These are phyloP conservation scores for Pitangus sulphuratus DNA, from an alignment of 2,797 vertebrate genomes.

Conservation along the genomic window DNA sequence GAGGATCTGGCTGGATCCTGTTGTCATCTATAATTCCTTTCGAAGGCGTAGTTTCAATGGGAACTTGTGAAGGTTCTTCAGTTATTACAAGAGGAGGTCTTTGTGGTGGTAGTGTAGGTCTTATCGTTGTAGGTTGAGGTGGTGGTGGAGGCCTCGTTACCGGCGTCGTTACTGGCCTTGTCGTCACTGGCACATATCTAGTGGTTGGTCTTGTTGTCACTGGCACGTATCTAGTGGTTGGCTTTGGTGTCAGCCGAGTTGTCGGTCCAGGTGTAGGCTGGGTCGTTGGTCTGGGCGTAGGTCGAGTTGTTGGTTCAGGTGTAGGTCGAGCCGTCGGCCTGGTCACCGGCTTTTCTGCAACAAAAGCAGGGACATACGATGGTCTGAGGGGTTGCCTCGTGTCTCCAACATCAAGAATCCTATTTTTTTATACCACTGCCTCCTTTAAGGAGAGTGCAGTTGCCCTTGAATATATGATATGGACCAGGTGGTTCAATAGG, in stretches of 20 bases:
- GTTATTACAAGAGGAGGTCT: slow-evolving; percentile 27
- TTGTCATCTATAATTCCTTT: slow-evolving; percentile 82
- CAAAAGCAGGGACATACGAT: slow-evolving; percentile 36
- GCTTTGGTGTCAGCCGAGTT: neutral
- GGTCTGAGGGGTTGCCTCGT: slow-evolving; percentile 78
- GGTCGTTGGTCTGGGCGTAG: neutral
- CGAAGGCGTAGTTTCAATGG: slow-evolving; percentile 48
- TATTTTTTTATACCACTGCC: slow-evolving; percentile 73
- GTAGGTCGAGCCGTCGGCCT: slow-evolving; percentile 26
- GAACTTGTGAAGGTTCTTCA: slow-evolving; percentile 46
- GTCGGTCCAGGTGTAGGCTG: neutral
- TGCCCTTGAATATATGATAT: slow-evolving; percentile 44
- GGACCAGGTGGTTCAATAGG: slow-evolving; percentile 82
- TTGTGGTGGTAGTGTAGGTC: slow-evolving; percentile 16
- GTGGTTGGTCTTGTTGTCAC: slow-evolving; percentile 46
- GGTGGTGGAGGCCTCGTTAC: slow-evolving; percentile 34
- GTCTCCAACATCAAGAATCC: slow-evolving; percentile 81
- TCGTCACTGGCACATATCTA: neutral
- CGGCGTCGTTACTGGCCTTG: slow-evolving; percentile 37
- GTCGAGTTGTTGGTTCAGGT: slow-evolving; percentile 1
- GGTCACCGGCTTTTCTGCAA: slow-evolving; percentile 59
- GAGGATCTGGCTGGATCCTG: slow-evolving; percentile 87
- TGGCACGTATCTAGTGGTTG: neutral
- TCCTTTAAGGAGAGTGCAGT: slow-evolving; percentile 65
- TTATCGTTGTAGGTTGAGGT: neutral